Percentiles rank a stretch among this genome's conserved stretches.
phyloP scores from a whole-genome alignment of 2,797 vertebrate species.

The Liasis olivaceus region DNA sequence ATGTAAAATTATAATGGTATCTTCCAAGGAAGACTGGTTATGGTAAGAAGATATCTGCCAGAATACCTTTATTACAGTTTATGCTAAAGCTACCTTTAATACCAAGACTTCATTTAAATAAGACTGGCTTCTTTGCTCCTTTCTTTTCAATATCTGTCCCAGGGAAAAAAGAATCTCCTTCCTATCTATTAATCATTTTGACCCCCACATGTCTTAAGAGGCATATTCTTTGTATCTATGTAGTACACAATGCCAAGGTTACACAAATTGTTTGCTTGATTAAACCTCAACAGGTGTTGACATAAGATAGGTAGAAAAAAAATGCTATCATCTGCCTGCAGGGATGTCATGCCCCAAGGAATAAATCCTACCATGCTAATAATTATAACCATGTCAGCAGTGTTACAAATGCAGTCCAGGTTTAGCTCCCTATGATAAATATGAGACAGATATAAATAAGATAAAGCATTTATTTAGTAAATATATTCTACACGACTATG shows the following conservation, averaged over 20 bases:
- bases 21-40: slow-evolving; percentile 2
- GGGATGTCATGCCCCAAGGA: slow-evolving; percentile 30
- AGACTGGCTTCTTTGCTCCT: slow-evolving; percentile 7
- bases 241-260: slow-evolving; percentile 13
- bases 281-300: slow-evolving; percentile 22
- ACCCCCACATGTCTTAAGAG: slow-evolving; percentile 5
- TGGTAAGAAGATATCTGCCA: not conserved
- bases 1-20: slow-evolving; percentile 11
- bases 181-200: slow-evolving; percentile 32
- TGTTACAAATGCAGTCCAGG: not conserved
- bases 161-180: slow-evolving; percentile 10
- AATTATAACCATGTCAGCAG: slow-evolving; percentile 29
- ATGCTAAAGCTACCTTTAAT: slow-evolving; percentile 11
- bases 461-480: not conserved
- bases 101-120: not conserved
- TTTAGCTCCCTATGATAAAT: slow-evolving; percentile 15
- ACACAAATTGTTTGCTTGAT: slow-evolving; percentile 31
- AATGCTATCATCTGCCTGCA: not conserved
- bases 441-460: slow-evolving; percentile 16
- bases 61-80: slow-evolving; percentile 6
- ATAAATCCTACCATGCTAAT: not conserved
- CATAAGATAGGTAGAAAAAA: not conserved
- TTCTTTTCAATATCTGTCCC: slow-evolving; percentile 18
- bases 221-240: slow-evolving; percentile 23
- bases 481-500: not conserved